Percentiles rank a stretch among this genome's conserved stretches.
These are phyloP conservation scores for Leptopilina boulardi DNA, from an alignment of 1,140 invertebrate genomes.

Conservation along the genomic window DNA sequence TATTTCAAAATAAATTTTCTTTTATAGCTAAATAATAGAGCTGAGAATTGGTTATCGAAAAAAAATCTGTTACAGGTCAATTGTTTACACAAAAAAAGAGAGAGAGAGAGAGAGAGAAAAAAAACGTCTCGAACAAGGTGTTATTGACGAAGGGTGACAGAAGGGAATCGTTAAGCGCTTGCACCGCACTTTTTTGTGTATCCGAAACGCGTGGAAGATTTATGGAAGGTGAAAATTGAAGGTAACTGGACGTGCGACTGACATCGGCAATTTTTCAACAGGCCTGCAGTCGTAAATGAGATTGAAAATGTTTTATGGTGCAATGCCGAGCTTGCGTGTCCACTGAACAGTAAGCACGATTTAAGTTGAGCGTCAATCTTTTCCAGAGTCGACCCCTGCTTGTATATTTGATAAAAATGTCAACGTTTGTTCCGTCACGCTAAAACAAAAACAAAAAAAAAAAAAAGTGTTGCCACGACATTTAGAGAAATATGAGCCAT, in stretches of 20 bases:
- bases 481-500: not conserved
- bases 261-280: constrained; percentile 10
- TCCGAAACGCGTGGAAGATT: constrained; percentile 18
- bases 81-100: not conserved
- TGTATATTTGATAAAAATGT: constrained; percentile 20
- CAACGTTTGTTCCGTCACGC: not conserved
- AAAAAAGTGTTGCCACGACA: not conserved
- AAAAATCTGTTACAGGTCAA: not conserved
- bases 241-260: constrained; percentile 22
- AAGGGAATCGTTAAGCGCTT: constrained; percentile 10
- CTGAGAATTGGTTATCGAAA: not conserved
- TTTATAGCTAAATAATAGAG: too few species aligned
- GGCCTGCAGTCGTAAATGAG: constrained; percentile 17
- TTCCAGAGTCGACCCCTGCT: not conserved
- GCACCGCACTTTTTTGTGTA: constrained; percentile 23
- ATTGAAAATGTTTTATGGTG: constrained; percentile 21
- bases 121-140: constrained; percentile 1
- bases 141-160: constrained; percentile 8
- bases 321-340: constrained; percentile 22
- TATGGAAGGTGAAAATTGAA: constrained; percentile 24
- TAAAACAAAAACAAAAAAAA: too few species aligned
- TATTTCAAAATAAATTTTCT: too few species aligned
- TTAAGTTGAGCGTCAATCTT: constrained; percentile 23
- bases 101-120: too few species aligned
- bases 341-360: constrained; percentile 5